These are phyloP conservation scores for Neogobius melanostomus DNA, from an alignment of 2,113 vertebrate genomes.

Conservation along the genomic window DNA sequence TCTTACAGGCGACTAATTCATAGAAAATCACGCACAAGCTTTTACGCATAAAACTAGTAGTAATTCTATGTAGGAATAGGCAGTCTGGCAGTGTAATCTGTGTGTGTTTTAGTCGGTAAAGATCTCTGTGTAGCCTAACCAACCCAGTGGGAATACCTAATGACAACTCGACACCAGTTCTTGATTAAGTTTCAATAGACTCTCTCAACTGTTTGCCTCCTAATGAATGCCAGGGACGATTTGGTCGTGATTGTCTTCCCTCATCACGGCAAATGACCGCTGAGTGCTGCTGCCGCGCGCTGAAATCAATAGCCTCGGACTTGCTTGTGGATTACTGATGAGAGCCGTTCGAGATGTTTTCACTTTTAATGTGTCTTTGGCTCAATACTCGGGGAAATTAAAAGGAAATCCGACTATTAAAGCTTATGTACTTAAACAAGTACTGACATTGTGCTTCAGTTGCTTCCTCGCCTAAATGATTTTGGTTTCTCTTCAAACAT, in stretches of 20 bases:
- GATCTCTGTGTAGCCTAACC: slow-evolving; percentile 9
- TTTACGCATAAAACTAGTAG: too few relatives aligned
- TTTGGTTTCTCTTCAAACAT: slow-evolving; percentile 11
- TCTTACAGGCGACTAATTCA: too few relatives aligned
- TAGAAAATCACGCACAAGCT: too few relatives aligned
- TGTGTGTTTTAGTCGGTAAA: slow-evolving; percentile 33
- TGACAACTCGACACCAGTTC: slow-evolving; percentile 58
- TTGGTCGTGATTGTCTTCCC: slow-evolving; percentile 67
- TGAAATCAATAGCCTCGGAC: slow-evolving; percentile 65
- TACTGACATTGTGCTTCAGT: background rate
- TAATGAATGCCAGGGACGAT: slow-evolving; percentile 71
- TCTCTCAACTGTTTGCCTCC: slow-evolving; percentile 53
- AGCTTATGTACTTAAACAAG: slow-evolving; percentile 4
- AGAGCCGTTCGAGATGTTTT: slow-evolving; percentile 53
- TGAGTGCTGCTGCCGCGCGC: slow-evolving; percentile 50
- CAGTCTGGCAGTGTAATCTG: background rate
- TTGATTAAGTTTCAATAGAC: slow-evolving; percentile 71
- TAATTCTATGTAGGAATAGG: background rate
- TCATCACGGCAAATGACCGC: slow-evolving; percentile 71
- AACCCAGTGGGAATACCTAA: slow-evolving; percentile 29
- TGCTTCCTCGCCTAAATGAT: slow-evolving; percentile 15
- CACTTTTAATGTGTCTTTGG: slow-evolving; percentile 27
- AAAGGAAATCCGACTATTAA: slow-evolving; percentile 8
- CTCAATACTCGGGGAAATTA: slow-evolving; percentile 3
- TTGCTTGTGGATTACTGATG: slow-evolving; percentile 58